phyloP scores from a whole-genome alignment of 2,113 vertebrate genomes.

The Accipiter cooperii region DNA sequence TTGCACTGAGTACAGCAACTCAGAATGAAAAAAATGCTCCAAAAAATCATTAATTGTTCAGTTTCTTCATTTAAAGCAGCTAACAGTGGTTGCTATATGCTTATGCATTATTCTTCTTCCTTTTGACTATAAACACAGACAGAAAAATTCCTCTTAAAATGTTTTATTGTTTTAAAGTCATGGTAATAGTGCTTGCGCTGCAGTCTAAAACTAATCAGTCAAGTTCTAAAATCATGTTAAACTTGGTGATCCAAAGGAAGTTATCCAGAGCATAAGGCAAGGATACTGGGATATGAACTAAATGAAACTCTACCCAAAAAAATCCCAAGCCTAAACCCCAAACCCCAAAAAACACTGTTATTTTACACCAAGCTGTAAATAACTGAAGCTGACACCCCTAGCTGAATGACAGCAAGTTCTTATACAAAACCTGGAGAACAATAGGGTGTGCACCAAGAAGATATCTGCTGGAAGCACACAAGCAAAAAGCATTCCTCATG shows the following conservation, averaged over 20 bases:
- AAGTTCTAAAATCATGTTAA: neutral
- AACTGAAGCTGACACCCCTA: neutral
- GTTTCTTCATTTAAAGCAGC: neutral
- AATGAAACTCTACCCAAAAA: neutral
- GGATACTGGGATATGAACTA: neutral
- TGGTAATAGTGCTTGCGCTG: neutral
- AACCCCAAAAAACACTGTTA: neutral
- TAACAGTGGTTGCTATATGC: neutral
- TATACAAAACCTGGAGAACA: neutral
- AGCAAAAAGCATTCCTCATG: neutral
- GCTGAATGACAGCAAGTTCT: neutral
- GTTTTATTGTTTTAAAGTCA: neutral
- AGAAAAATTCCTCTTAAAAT: neutral
- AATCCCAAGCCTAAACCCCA: no score
- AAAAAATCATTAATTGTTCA: neutral
- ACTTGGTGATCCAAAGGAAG: neutral
- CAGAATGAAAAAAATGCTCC: neutral
- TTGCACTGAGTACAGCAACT: neutral
- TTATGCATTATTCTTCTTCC: neutral
- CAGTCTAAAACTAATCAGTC: neutral
- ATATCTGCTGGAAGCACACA: neutral
- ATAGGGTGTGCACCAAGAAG: neutral
- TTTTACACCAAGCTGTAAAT: neutral
- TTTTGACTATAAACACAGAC: neutral
- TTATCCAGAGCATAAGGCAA: neutral